Evolutionary conservation across 1,140 invertebrate genomes (phyloP).

Genomic region (Pseudomyrmex flavicornis): DNA sequence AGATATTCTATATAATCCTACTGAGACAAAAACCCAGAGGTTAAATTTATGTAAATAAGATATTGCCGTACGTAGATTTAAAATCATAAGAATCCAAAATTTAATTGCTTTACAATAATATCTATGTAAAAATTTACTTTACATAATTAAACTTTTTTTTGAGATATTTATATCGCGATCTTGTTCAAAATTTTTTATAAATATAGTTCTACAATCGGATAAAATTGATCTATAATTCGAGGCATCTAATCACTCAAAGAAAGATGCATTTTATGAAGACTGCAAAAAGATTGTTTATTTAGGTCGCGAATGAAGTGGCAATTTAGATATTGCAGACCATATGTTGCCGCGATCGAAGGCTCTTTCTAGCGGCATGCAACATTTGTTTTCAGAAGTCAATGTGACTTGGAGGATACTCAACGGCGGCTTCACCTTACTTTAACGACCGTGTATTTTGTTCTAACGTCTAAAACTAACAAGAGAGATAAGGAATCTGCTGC

Average conservation of each 20-base stretch:
- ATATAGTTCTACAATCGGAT: not conserved
- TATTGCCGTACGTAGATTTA: not conserved
- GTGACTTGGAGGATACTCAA: not conserved
- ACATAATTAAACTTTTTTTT: too few relatives aligned
- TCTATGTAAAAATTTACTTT: too few relatives aligned
- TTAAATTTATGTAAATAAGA: constrained; percentile 36
- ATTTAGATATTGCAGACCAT: not conserved
- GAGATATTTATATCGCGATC: too few relatives aligned
- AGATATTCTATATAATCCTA: not conserved
- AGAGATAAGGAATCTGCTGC: not conserved
- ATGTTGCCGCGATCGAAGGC: constrained; percentile 4
- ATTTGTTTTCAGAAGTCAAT: too few relatives aligned
- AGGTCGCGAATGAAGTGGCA: not conserved
- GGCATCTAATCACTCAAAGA: constrained; percentile 34
- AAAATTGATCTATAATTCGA: not conserved
- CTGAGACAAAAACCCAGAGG: not conserved
- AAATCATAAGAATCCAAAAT: too few relatives aligned
- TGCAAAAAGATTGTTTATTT: constrained; percentile 15
- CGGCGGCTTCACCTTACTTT: not conserved
- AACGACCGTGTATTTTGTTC: not conserved
- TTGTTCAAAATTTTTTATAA: not conserved
- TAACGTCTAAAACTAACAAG: not conserved
- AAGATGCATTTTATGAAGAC: constrained; percentile 3
- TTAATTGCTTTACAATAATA: too few relatives aligned
- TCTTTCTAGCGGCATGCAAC: not conserved